Conservation (phyloP, 2,113 vertebrate genomes). For the Alces alces region DNA sequence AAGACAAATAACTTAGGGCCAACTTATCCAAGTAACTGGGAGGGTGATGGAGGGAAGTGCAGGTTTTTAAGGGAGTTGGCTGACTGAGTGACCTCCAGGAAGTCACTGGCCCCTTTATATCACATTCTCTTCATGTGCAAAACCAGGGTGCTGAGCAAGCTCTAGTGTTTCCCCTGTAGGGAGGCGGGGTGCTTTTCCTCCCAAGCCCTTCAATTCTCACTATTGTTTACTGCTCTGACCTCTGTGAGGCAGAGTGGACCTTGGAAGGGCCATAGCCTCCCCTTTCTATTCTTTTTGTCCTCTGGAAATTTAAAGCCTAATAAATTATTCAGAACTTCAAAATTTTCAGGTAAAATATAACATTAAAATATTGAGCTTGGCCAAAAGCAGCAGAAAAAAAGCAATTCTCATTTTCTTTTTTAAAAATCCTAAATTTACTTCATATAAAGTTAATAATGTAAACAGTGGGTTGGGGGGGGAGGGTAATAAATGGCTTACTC, state of each 20-base stretch:
- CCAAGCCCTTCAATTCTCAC: accelerated
- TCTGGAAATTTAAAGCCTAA: background rate
- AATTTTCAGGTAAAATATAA: background rate
- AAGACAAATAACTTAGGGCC: background rate
- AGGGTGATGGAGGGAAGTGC: background rate
- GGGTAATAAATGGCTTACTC: background rate
- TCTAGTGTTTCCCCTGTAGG: background rate
- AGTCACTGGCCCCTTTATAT: background rate
- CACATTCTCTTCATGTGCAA: background rate
- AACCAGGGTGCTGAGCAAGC: background rate
- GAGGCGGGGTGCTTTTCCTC: background rate
- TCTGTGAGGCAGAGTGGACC: too few relatives aligned
- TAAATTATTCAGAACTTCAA: background rate
- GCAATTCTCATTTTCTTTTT: background rate
- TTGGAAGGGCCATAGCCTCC: background rate
- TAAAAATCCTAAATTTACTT: background rate
- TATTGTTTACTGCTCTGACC: background rate
- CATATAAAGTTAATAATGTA: background rate
- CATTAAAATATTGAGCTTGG: background rate
- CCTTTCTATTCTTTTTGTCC: background rate
- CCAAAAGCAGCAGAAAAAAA: background rate
- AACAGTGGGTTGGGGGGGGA: background rate
- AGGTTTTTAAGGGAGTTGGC: background rate
- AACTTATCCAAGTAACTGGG: background rate
- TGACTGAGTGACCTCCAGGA: background rate